phyloP scores from a whole-genome alignment of 2,888 invertebrate genomes.

The Gandaritis pyraliata region DNA sequence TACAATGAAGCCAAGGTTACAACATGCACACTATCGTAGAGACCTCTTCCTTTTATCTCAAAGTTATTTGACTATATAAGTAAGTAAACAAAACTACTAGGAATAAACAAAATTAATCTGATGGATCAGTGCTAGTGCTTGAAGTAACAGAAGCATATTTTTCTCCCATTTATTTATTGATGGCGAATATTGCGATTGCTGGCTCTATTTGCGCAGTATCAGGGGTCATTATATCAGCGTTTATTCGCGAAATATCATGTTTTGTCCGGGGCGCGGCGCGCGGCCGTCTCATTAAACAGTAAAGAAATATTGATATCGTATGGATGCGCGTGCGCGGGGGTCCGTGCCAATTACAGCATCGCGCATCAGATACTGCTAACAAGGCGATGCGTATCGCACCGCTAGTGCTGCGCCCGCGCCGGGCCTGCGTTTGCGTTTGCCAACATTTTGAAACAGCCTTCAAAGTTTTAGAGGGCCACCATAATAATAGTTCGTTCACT shows the following conservation, averaged over 20 bases:
- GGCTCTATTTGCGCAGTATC: constrained; percentile 29
- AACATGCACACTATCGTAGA: too few relatives aligned
- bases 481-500: too few relatives aligned
- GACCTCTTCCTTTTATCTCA: too few relatives aligned
- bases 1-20: too few relatives aligned
- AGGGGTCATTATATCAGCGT: constrained; percentile 36
- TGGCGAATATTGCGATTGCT: not conserved
- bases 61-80: too few relatives aligned
- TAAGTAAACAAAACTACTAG: too few relatives aligned
- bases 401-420: constrained; percentile 27
- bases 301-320: constrained; percentile 54
- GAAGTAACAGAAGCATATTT: not conserved
- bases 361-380: constrained; percentile 81
- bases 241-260: constrained; percentile 44
- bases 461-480: too few relatives aligned
- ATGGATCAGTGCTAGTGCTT: not conserved
- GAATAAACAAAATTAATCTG: too few relatives aligned
- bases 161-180: constrained; percentile 3
- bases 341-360: constrained; percentile 79
- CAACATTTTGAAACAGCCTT: too few relatives aligned
- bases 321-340: constrained; percentile 56
- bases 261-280: constrained; percentile 38
- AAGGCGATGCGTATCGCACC: constrained; percentile 78
- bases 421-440: constrained; percentile 8
- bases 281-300: constrained; percentile 47